Conservation (phyloP, 2,797 vertebrate genomes). For the Neostethus bicornis region DNA sequence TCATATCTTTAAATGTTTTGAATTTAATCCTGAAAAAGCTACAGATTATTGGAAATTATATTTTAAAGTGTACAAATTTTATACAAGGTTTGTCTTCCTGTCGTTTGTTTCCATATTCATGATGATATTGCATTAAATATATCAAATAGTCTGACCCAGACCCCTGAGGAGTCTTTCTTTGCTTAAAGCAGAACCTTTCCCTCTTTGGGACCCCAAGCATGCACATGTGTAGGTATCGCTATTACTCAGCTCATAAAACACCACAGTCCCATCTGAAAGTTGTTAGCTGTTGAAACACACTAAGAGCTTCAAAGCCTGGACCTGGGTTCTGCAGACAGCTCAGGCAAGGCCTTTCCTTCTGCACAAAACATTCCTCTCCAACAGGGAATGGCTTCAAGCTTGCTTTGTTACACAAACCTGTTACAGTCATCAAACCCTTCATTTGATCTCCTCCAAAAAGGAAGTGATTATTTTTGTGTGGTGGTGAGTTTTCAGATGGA, state of each 20-base stretch:
- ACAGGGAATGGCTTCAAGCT: constrained; percentile 70
- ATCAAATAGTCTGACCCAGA: constrained; percentile 53
- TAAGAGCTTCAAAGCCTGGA: constrained; percentile 81
- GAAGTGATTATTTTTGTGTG: constrained; percentile 57
- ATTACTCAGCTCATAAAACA: constrained; percentile 81
- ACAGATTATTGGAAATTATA: constrained; percentile 19
- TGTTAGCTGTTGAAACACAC: constrained; percentile 82
- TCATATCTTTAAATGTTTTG: too few species aligned
- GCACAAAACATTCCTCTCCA: constrained; percentile 71
- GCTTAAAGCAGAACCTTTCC: constrained; percentile 60
- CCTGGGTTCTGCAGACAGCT: constrained; percentile 71
- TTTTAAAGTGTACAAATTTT: constrained; percentile 22
- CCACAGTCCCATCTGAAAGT: constrained; percentile 85
- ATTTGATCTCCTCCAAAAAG: constrained; percentile 41
- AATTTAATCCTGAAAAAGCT: too few species aligned
- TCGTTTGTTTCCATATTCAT: constrained; percentile 32
- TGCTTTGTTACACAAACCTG: constrained; percentile 72
- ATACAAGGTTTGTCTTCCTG: constrained; percentile 35
- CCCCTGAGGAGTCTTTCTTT: constrained; percentile 56
- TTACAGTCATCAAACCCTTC: constrained; percentile 67
- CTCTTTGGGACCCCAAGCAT: constrained; percentile 76
- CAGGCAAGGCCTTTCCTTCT: constrained; percentile 60
- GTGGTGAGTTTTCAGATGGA: constrained; percentile 36
- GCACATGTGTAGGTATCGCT: constrained; percentile 83
- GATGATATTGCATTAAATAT: constrained; percentile 36